Conservation (phyloP, 1,140 invertebrate species). For the Sitophilus oryzae region DNA sequence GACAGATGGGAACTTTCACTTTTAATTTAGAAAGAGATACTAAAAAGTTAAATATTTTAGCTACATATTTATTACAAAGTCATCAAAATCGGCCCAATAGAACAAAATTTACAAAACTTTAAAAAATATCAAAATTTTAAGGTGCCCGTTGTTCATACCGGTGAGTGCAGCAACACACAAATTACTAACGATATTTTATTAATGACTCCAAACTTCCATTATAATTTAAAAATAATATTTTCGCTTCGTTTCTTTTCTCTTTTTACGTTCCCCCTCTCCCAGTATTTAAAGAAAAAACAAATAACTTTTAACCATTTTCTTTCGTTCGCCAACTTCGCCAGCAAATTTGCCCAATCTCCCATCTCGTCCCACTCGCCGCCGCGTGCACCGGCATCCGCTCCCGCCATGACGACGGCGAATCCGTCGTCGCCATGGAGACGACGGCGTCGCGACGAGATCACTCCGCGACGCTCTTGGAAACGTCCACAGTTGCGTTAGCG, state of each 20-base stretch:
- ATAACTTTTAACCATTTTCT: neutral
- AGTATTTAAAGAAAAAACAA: neutral
- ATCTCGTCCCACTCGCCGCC: neutral
- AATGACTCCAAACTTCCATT: too few species aligned
- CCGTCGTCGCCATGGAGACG: neutral
- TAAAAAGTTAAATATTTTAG: too few species aligned
- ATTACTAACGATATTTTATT: too few species aligned
- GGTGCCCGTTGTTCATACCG: too few species aligned
- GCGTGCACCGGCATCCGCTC: neutral
- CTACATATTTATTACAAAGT: too few species aligned
- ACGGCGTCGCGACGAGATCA: neutral
- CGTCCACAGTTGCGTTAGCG: neutral
- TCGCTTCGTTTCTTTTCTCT: neutral
- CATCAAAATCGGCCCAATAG: too few species aligned
- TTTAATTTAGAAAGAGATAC: too few species aligned
- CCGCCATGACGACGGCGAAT: neutral
- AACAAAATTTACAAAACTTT: too few species aligned
- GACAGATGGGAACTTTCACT: too few species aligned
- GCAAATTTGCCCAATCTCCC: neutral
- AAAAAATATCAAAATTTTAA: too few species aligned
- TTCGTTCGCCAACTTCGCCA: neutral
- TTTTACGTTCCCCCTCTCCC: too few species aligned
- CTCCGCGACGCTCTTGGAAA: neutral
- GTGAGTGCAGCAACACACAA: too few species aligned
- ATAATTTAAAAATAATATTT: neutral